Base-by-base conservation (phyloP, 2,888 invertebrate genomes). In the Carpatolechia fugitivella region DNA sequence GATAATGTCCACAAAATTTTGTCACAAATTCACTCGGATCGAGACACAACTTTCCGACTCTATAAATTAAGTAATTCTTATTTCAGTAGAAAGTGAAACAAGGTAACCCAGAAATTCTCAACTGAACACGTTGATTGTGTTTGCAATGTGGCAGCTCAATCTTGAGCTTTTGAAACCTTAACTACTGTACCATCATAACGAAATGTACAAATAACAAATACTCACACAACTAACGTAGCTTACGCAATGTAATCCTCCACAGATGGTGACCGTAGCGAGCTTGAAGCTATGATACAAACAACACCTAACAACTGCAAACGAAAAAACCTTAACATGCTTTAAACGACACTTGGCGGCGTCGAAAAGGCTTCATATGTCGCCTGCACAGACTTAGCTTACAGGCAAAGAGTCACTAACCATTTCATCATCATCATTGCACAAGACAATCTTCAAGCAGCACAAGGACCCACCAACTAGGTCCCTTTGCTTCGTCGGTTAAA, bases 281-380 rank as follows among this genome's bases (percentile, higher is more conserved):
- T 91, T 78, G 91, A 91, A 64, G 91, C 86, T 90, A 91, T 91
- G 91, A 91, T 91, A 78, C 90, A 90, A 91, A 91, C 87, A 65
- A 91, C 90, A 86, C 91, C 91, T 86, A 91, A 91, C 90, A 90
- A 91, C 91, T 91, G 90, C 90, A 91, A 91, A 91, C 83, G 91
- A 90, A 91, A 91, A 83, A 91, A 90, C 82, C 80, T 91, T 85
- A 91, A 90, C 85, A 91, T 91, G 91, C 91, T 91, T 87, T 91
- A 90, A 83, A 78, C 82, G 75, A 80, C 76, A 82, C 82, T 72
- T 74, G 80, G 73, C 73, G 80, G 77, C 80, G 80, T 67, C 80
- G 78, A 86, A 84, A 79, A 82, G 87, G 86, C 85, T 85, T 84
- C 76, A 68, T 86, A 86, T 87, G 74, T 83, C 85, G 87, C 88